phyloP scores from a whole-genome alignment of 2,113 vertebrate genomes.

The Siniperca knerii region DNA sequence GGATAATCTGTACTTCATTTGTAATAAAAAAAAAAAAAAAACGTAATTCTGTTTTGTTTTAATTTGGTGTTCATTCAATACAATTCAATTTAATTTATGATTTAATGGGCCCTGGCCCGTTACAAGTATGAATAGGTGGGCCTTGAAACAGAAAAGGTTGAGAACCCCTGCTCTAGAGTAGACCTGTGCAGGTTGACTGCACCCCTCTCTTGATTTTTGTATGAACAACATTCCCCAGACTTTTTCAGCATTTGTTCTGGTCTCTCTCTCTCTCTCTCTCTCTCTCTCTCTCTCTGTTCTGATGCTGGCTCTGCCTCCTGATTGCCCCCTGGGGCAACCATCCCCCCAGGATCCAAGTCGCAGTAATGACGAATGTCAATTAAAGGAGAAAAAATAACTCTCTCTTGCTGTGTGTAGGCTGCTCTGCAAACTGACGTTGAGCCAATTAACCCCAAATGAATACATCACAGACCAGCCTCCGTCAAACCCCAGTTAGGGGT shows the following conservation, averaged over 20 bases:
- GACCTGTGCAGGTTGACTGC: constrained; percentile 4
- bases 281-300: not conserved
- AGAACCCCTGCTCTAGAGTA: not conserved
- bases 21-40: too few species aligned
- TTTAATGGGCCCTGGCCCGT: too few species aligned
- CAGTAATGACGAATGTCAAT: constrained; percentile 47
- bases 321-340: not conserved
- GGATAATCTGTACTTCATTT: too few species aligned
- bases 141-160: too few species aligned
- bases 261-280: not conserved
- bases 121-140: too few species aligned
- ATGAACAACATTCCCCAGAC: not conserved
- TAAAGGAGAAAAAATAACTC: constrained; percentile 30
- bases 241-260: not conserved
- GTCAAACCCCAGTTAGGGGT: constrained; percentile 20
- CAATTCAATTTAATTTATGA: too few species aligned
- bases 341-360: not conserved
- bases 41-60: too few species aligned
- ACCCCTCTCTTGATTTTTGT: not conserved
- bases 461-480: constrained; percentile 22
- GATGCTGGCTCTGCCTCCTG: constrained; percentile 12
- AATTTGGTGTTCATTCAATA: too few species aligned
- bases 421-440: constrained; percentile 13
- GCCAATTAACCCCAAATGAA: constrained; percentile 58
- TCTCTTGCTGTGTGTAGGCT: not conserved